Evolutionary conservation across 2,113 vertebrate species (phyloP), one percentile per base, ranked within the genome.

Genomic region (Oreochromis tanganicae): DNA sequence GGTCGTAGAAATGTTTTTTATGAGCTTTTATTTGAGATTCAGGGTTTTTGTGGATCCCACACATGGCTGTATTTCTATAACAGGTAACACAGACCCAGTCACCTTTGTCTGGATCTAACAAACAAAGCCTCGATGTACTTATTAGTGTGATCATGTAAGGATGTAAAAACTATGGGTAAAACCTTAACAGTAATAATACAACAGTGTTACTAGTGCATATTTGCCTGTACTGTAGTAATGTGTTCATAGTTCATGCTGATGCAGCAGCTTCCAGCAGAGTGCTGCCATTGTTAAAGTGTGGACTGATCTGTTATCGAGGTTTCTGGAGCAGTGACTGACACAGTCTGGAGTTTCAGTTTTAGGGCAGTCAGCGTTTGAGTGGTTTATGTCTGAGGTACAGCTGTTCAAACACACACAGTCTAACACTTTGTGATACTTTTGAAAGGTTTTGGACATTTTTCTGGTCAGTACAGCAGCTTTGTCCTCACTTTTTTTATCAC

Each of bases 161-260:
- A 38, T 66, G 1, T 34, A 66, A 10, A 16, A 34, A 17, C 3
- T 36, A 12, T 5, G 61, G 10, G 32, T 66, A n/a, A 63, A 63
- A 0, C 32, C 8, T 7, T 3, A 19, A n/a, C 32, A 12, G 32
- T 66, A 0, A 66, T 66, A 66, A 66, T 13, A 21, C 34, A n/a
- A 21, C 10, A 66, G 61, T 38, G 61, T 36, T 66, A 12, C 61
- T 66, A n/a, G 61, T 38, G 61, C 19, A 66, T 19, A 21, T 66
- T 66, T 66, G 34, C 61, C 61, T 38, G 61, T n/a, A 34, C 29
- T 61, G 57, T 17, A 29, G 0, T 27, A 57, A 1, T 38, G 34
- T 66, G 61, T 66, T 66, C 61, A 66, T 0, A 38, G 61, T 38
- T 66, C 34, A 13, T 66, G 19, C 61, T 21, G 61, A 66, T 38